Base-by-base conservation (phyloP, 2,113 vertebrate genomes). In the Rostratula benghalensis region DNA sequence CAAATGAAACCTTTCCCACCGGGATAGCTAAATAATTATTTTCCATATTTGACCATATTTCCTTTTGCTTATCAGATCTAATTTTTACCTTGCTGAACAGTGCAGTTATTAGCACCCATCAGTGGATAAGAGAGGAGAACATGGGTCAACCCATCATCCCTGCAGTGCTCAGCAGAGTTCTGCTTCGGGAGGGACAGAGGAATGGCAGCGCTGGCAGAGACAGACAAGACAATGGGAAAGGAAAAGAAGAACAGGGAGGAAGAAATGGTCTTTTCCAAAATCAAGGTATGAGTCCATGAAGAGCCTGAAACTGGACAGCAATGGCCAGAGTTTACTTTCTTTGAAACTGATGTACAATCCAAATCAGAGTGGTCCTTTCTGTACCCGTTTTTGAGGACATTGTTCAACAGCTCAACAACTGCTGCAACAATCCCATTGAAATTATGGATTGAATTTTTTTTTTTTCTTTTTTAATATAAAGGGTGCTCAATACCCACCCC, bases 381-480 rank as follows among this genome's bases (percentile, higher is more conserved):
- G 76, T 78, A 43, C 65, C 83, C 73, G 31, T 74, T 85, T 90
- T 65, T 80, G 83, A 94, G 87, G 83, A 77, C 48, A 65, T 7
- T 83, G 83, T 39, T 39, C 39, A 95, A 84, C 79, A 94, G 71
- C 59, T 56, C 84, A 59, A 76, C 70, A 82, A 59, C 69, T 86
- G 61, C 71, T 86, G 71, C 86, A 95, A 86, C 67, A 83, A 81
- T 45, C 45, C 71, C 90, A 85, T 96, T 43, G 90, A 96, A 91
- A 67, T 79, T 80, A 94, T 69, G 71, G 63, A 78, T 81, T 88
- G 74, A 94, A 39, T 35, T 56, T 65, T 45, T 60, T 27, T 85
- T 4, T 2, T 12, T 15, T 46, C 9, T 27, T 48, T 27, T 11
- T 69, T 46, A 4, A 63, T 68, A 33, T 45, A 73, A 63, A 21